Evolutionary conservation across 2,113 vertebrate species (phyloP).

Genomic region (Anolis carolinensis): DNA sequence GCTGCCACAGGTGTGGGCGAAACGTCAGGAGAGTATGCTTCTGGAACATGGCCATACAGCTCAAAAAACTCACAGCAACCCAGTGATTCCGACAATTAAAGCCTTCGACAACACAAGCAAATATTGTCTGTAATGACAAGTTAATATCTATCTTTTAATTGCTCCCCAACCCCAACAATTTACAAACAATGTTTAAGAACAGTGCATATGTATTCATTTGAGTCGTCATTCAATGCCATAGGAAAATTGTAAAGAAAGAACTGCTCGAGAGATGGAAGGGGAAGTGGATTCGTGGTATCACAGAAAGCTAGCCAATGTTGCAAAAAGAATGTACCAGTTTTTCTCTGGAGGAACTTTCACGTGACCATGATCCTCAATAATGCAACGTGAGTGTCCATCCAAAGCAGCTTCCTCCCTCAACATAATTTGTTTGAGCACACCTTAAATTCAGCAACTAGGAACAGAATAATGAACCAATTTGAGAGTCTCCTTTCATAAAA

Average conservation of each 20-base stretch:
- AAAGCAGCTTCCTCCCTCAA: neutral
- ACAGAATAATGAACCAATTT: neutral
- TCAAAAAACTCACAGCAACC: too few relatives aligned
- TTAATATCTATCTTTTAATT: neutral
- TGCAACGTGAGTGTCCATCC: neutral
- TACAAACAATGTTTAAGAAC: neutral
- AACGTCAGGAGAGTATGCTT: too few relatives aligned
- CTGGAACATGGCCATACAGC: too few relatives aligned
- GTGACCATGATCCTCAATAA: neutral
- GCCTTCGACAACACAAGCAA: too few relatives aligned
- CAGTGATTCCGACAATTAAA: too few relatives aligned
- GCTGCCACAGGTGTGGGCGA: too few relatives aligned
- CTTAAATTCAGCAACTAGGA: neutral
- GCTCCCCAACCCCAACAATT: too few relatives aligned
- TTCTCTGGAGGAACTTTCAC: neutral
- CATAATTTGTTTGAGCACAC: neutral
- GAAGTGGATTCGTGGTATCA: neutral
- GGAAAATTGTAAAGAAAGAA: neutral
- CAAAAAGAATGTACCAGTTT: neutral
- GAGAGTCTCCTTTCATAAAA: conserved; percentile 14
- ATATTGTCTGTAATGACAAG: neutral
- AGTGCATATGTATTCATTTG: neutral
- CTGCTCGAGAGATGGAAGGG: neutral
- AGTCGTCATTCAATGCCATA: neutral
- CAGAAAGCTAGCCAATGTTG: neutral